Conservation (phyloP, 2,888 invertebrate genomes). For the Abscondita cerata region DNA sequence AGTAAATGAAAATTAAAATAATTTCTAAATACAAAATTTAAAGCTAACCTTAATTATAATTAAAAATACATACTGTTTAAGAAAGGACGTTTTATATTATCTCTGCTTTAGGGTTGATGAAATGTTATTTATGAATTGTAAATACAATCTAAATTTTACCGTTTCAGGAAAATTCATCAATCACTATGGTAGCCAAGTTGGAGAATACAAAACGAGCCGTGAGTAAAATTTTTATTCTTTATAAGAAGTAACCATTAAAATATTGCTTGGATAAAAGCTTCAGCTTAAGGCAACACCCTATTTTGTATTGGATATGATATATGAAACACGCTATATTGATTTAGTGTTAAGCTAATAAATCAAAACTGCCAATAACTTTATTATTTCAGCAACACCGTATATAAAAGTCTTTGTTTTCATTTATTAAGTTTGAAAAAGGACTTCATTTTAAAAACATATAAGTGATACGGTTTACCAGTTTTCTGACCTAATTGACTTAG, state of each 20-base stretch:
- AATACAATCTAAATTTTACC: slow-evolving; percentile 26
- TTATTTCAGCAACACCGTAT: slow-evolving; percentile 46
- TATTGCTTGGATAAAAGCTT: slow-evolving; percentile 33
- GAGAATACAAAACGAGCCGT: slow-evolving; percentile 54
- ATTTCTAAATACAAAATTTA: not conserved
- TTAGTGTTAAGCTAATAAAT: slow-evolving; percentile 51
- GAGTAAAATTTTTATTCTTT: slow-evolving; percentile 44
- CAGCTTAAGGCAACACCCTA: slow-evolving; percentile 36
- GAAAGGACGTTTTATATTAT: no score
- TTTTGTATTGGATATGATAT: slow-evolving; percentile 42
- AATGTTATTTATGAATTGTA: slow-evolving; percentile 4
- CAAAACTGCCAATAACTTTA: slow-evolving; percentile 54
- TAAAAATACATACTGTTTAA: no score
- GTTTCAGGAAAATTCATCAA: slow-evolving; percentile 55
- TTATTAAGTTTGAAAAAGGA: slow-evolving; percentile 2
- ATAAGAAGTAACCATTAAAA: slow-evolving; percentile 28
- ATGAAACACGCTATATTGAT: slow-evolving; percentile 53
- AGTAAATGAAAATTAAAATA: slow-evolving; percentile 22
- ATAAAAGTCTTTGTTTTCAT: slow-evolving; percentile 21
- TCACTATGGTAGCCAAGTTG: slow-evolving; percentile 52
- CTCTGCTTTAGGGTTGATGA: no score
- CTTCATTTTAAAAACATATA: not conserved
- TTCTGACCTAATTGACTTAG: no score
- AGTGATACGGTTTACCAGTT: no score
- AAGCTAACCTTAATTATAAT: no score